phyloP scores from a whole-genome alignment of 2,113 vertebrate species.

The Chlorocebus sabaeus region DNA sequence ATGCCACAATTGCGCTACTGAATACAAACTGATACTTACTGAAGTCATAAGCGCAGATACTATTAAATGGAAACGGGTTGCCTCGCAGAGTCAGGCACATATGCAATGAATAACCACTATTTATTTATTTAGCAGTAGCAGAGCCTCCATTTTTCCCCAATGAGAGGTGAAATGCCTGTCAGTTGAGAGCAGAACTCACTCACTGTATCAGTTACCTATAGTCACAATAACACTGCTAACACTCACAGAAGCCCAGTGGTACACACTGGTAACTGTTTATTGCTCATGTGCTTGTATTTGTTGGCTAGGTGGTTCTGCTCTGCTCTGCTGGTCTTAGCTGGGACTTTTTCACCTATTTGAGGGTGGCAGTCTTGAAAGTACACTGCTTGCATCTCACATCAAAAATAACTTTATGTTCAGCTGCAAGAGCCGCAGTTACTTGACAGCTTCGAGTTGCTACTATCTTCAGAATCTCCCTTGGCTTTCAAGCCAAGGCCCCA shows the following conservation, averaged over 20 bases:
- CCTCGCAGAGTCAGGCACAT: background rate
- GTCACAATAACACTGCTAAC: background rate
- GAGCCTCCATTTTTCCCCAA: background rate
- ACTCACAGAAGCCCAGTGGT: background rate
- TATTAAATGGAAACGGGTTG: background rate
- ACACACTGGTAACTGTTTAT: background rate
- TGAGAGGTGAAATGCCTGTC: background rate
- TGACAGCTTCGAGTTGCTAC: background rate
- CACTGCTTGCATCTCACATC: background rate
- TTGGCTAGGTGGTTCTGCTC: background rate
- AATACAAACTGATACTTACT: constrained; percentile 29
- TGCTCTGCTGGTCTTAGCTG: background rate
- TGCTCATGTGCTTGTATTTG: background rate
- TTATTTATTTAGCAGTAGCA: background rate
- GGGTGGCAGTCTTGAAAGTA: background rate
- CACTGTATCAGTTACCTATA: background rate
- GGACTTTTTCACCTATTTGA: too few species aligned
- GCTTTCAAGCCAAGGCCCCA: background rate
- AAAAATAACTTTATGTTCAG: background rate
- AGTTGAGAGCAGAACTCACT: background rate
- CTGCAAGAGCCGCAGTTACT: too few species aligned
- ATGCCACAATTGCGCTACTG: background rate
- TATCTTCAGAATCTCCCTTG: background rate
- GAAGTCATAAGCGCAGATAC: background rate
- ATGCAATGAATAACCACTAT: background rate